Base-by-base conservation (phyloP, 1,140 invertebrate species). In the Ostrea edulis region DNA sequence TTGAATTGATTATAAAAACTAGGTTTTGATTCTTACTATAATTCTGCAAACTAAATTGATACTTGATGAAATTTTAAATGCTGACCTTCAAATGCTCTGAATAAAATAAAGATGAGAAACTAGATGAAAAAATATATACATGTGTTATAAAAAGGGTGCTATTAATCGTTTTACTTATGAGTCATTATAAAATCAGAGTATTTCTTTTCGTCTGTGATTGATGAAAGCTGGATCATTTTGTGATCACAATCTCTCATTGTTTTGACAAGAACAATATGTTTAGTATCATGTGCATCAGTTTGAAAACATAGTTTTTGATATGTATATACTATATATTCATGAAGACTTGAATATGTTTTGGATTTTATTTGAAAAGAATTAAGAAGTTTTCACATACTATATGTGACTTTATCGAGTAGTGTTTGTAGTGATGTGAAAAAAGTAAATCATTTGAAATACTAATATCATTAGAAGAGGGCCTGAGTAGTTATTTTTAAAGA, bases 241-340 rank as follows among this genome's bases (percentile, higher is more conserved):
- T 11, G 29, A 77, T 77, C 68, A 77, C 25, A 25, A 77, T 77
- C 68, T 77, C 68, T 35, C 68, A 29, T 77, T 77, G 68, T 77
- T 77, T 77, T 77, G 68, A 77, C 68, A 77, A 77, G 68, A 77
- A 77, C 68, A 77, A 77, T 77, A 77, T 77, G 68, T 77, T 77
- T 25, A 44, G 35, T 44, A 44, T 44, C 35, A 44, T 44, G 35
- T 77, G 29, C 68, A 77, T 77, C 68, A 77, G 68, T 14, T 77
- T 77, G 4, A 77, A 77, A 77, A 35, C 68, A 77, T 22, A 35
- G 25, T 77, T 77, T 71, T 68, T 68, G 5, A 44, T 1, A 44
- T 44, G 5, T 25, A 29, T 77, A 29, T 35, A 29, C 8, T 25
- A 29, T 77, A 29, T 35, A 29, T 14, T 12, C 12, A 17, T 81